Percentiles rank a stretch among this genome's conserved stretches.
phyloP scores from a whole-genome alignment of 2,888 invertebrate genomes.

The Hypena proboscidalis region DNA sequence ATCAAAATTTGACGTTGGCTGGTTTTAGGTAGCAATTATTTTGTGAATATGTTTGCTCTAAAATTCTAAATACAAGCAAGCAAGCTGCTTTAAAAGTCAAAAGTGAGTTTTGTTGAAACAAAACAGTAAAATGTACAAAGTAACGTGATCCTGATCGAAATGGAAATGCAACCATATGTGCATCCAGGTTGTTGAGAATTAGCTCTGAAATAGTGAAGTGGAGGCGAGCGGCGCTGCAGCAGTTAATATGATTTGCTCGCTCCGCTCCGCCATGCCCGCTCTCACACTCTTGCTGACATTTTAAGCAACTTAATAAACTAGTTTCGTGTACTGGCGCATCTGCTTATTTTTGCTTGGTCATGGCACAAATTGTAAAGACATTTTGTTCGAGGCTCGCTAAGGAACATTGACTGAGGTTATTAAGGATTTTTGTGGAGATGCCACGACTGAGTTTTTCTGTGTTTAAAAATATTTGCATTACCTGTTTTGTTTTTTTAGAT shows the following conservation, averaged over 20 bases:
- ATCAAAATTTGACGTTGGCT: too few relatives aligned
- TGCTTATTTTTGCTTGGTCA: slow-evolving; percentile 45
- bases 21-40: too few relatives aligned
- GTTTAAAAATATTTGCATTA: too few relatives aligned
- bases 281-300: slow-evolving; percentile 54
- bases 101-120: background rate
- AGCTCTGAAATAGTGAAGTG: slow-evolving; percentile 51
- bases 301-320: slow-evolving; percentile 71
- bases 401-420: too few relatives aligned
- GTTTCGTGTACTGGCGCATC: slow-evolving; percentile 44
- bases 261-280: slow-evolving; percentile 20
- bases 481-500: too few relatives aligned
- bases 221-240: slow-evolving; percentile 46
- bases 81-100: background rate
- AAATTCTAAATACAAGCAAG: background rate
- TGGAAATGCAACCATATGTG: slow-evolving; percentile 25
- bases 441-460: too few relatives aligned
- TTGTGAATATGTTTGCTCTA: too few relatives aligned
- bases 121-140: slow-evolving; percentile 6
- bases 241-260: slow-evolving; percentile 72
- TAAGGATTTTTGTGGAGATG: too few relatives aligned
- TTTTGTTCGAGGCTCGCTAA: slow-evolving; percentile 13
- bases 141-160: slow-evolving; percentile 22
- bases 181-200: slow-evolving; percentile 47
- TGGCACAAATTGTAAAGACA: slow-evolving; percentile 25